phyloP scores from a whole-genome alignment of 1,140 invertebrate species.

The Aricia agestis region DNA sequence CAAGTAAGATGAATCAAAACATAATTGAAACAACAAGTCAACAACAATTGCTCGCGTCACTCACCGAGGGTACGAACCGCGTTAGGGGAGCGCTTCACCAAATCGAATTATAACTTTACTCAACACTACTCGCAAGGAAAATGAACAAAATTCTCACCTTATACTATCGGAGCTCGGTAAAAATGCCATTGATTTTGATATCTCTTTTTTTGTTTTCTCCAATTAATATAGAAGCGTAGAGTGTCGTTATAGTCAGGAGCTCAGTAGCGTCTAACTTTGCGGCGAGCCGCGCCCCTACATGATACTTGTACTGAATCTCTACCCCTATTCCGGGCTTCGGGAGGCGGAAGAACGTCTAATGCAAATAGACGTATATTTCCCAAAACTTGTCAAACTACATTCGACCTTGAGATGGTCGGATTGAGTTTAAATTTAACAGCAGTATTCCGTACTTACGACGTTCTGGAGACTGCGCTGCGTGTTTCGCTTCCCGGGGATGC shows the following conservation, averaged over 20 bases:
- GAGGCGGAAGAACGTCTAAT: constrained; percentile 41
- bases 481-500: constrained; percentile 74
- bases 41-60: constrained; percentile 63
- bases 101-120: constrained; percentile 53
- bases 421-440: constrained; percentile 36
- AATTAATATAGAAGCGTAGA: constrained; percentile 44
- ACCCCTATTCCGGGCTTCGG: constrained; percentile 74
- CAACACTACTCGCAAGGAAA: neutral
- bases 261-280: constrained; percentile 73
- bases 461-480: constrained; percentile 56
- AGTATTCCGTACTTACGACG: constrained; percentile 30
- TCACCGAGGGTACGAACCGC: constrained; percentile 45
- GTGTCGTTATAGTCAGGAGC: constrained; percentile 65
- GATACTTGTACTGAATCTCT: constrained; percentile 75
- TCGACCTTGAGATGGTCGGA: constrained; percentile 23
- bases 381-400: constrained; percentile 20
- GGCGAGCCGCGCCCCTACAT: constrained; percentile 75
- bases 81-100: constrained; percentile 51
- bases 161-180: neutral
- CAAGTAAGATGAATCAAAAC: constrained; percentile 45
- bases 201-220: constrained; percentile 15
- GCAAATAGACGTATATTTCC: constrained; percentile 38
- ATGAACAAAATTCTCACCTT: constrained; percentile 39
- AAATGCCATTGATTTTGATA: constrained; percentile 8
- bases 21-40: constrained; percentile 66